Evolutionary conservation across 2,113 vertebrate genomes (phyloP).

Genomic region (Electrona antarctica): DNA sequence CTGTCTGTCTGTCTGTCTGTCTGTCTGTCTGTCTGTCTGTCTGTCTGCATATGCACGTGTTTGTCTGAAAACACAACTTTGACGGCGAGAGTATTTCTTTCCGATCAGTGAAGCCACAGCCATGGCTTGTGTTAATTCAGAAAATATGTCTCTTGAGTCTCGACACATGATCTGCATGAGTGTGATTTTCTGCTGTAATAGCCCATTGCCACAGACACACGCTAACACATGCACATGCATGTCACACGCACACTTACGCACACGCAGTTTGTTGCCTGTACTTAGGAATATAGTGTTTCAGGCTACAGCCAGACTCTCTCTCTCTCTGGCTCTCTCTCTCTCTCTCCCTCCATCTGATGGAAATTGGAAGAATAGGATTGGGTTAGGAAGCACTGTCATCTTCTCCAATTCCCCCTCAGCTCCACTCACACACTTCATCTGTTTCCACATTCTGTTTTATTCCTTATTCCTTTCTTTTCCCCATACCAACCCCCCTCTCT

Average conservation of each 20-base stretch:
- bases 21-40: neutral
- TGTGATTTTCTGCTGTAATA: neutral
- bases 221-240: neutral
- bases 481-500: slow-evolving; percentile 7
- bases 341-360: slow-evolving; percentile 13
- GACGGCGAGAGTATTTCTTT: neutral
- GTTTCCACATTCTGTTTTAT: slow-evolving; percentile 44
- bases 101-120: slow-evolving; percentile 16
- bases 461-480: slow-evolving; percentile 21
- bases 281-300: slow-evolving; percentile 22
- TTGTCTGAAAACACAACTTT: too few species aligned
- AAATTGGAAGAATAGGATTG: slow-evolving; percentile 31
- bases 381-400: slow-evolving; percentile 42
- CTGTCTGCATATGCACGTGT: neutral
- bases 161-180: neutral
- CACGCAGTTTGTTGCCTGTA: slow-evolving; percentile 10
- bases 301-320: neutral
- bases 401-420: slow-evolving; percentile 48
- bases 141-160: neutral
- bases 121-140: neutral
- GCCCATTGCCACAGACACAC: neutral
- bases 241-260: neutral
- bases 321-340: neutral
- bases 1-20: neutral
- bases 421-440: slow-evolving; percentile 23